Percentiles rank a stretch among this genome's conserved stretches.
These are phyloP conservation scores for Troglohyphantes excavatus DNA, from an alignment of 2,888 invertebrate species.

Conservation along the genomic window DNA sequence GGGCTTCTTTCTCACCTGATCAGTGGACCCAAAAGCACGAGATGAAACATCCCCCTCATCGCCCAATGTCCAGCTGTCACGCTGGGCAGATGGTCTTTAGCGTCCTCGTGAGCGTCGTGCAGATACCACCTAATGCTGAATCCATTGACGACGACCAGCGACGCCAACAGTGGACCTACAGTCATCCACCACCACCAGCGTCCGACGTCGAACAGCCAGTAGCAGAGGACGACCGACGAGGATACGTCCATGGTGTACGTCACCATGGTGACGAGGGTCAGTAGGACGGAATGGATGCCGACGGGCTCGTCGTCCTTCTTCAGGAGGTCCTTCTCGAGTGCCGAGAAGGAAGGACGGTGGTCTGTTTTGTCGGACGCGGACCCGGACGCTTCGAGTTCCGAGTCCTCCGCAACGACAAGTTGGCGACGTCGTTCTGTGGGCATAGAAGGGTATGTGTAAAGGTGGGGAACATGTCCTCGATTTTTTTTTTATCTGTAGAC, in stretches of 20 bases:
- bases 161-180: constrained; percentile 51
- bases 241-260: constrained; percentile 67
- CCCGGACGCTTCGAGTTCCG: background rate
- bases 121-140: constrained; percentile 80
- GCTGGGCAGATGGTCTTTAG: constrained; percentile 38
- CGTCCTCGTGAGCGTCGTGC: constrained; percentile 79
- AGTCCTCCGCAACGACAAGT: background rate
- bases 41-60: constrained; percentile 76
- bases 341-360: constrained; percentile 54
- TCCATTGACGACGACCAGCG: constrained; percentile 80
- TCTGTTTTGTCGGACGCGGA: constrained; percentile 19
- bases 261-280: constrained; percentile 59
- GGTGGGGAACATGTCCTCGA: no score
- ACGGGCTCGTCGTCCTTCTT: constrained; percentile 64
- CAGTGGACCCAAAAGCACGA: constrained; percentile 78
- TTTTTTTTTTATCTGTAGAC: no score
- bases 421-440: background rate
- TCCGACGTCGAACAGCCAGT: constrained; percentile 64
- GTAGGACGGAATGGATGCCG: constrained; percentile 29
- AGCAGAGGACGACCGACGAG: constrained; percentile 63
- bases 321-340: constrained; percentile 47
- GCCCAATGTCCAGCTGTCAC: constrained; percentile 77
- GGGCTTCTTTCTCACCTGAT: constrained; percentile 79
- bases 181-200: constrained; percentile 71
- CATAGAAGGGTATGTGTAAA: no score